Conservation (phyloP, 2,888 invertebrate genomes). For the Erebia palarica region DNA sequence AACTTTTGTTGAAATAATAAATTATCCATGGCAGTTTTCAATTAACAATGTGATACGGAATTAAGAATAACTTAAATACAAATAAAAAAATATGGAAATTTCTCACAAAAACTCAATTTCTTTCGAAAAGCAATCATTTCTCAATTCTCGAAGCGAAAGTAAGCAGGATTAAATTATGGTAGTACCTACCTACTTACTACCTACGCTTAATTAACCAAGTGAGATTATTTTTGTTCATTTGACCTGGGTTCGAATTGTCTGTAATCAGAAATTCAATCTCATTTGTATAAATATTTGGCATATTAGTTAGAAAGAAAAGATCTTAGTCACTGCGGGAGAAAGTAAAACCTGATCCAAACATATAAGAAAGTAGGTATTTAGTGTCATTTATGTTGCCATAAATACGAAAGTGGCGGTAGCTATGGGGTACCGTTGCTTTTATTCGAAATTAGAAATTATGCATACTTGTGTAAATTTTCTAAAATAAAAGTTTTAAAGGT, state of each 20-base stretch:
- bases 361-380: constrained; percentile 32
- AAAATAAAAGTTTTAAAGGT: too few species aligned
- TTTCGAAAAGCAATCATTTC: constrained; percentile 12
- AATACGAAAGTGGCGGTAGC: constrained; percentile 27
- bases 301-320: neutral
- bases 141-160: constrained; percentile 4
- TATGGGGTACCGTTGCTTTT: constrained; percentile 24
- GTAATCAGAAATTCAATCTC: neutral
- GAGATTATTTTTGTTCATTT: constrained; percentile 17
- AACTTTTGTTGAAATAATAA: neutral
- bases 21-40: neutral
- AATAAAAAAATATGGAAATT: neutral
- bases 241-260: constrained; percentile 1
- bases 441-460: constrained; percentile 7
- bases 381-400: constrained; percentile 24
- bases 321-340: constrained; percentile 25
- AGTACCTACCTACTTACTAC: neutral
- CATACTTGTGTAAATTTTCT: neutral
- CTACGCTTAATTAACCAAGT: constrained; percentile 10
- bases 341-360: constrained; percentile 35
- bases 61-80: neutral
- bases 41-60: neutral
- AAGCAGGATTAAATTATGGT: constrained; percentile 21
- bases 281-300: constrained; percentile 18
- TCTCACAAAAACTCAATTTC: neutral